phyloP scores from a whole-genome alignment of 1,140 invertebrate species.

The Stenopsyche tienmushanensis region DNA sequence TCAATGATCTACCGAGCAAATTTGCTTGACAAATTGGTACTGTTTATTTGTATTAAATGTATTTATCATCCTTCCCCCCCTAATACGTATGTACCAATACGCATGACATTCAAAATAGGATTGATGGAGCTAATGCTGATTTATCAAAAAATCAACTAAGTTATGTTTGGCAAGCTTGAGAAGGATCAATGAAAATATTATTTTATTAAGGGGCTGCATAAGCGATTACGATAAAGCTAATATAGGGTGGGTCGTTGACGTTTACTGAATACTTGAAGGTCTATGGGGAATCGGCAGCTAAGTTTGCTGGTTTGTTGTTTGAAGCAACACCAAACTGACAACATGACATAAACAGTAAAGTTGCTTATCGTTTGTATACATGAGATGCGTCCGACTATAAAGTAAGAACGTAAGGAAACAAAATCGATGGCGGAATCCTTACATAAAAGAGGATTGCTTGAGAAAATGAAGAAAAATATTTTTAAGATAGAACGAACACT shows the following conservation, averaged over 20 bases:
- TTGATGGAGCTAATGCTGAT: too few relatives aligned
- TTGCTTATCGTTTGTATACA: neutral
- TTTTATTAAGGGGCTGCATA: neutral
- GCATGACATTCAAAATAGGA: neutral
- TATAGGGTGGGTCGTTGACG: too few relatives aligned
- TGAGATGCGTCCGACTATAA: too few relatives aligned
- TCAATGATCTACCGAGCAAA: constrained; percentile 10
- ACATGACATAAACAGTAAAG: neutral
- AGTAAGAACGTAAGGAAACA: too few relatives aligned
- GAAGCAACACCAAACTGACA: neutral
- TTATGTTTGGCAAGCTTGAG: neutral
- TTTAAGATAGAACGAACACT: too few relatives aligned
- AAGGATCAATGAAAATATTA: neutral
- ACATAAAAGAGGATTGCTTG: too few relatives aligned
- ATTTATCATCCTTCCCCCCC: neutral
- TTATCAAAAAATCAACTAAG: neutral
- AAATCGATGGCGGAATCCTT: too few relatives aligned
- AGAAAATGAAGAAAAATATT: too few relatives aligned
- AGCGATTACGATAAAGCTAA: too few relatives aligned
- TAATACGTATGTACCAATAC: neutral
- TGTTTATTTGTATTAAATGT: neutral
- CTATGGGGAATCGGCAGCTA: neutral
- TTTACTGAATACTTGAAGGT: neutral
- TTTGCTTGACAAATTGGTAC: constrained; percentile 9
- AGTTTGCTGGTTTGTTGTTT: constrained; percentile 6